Base-by-base conservation (phyloP, 2,113 vertebrate species). In the Cephalopterus ornatus region DNA sequence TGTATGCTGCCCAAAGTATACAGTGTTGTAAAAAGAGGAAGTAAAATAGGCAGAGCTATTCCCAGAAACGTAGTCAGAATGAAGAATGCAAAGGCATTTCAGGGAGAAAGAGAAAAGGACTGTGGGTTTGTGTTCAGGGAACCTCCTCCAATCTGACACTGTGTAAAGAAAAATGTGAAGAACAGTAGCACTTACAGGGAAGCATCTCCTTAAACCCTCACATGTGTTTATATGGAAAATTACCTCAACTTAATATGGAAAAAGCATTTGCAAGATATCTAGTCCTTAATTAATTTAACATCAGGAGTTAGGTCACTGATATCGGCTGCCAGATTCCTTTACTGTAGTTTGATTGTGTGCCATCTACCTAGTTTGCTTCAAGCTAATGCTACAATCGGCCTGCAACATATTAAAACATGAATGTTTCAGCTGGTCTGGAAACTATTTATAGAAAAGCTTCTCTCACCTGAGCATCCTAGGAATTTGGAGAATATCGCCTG, bases 351-450 rank as follows among this genome's bases (percentile, higher is more conserved):
- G 35, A 58, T 35, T 84, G 6, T 59, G 30, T 90, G 58, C 87
- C 62, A 58, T 76, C 62, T 85, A 79, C 26, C 20, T 63, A 50
- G 26, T 95, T 94, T 71, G 66, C 52, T 58, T 84, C 50, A 61
- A 86, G 53, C 24, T 85, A 82, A 75, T 90, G n/a, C 63, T 92
- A 26, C 73, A 93, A 41, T 63, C 91, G 80, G 42, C 77, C 77
- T 92, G 65, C 27, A 58, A 0, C 30, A 33, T 63, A 74, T 62
- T 2, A 93, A 96, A 96, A 71, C 39, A 66, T 52, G 85, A 87
- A 37, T 47, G n/a, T 88, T 94, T 94, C 81, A 87, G 47, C 65
- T 84, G 47, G 14, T 83, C 66, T 96, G 79, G 70, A 83, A 94
- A 37, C 37, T 75, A 53, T 94, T 90, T 95, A 37, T 91, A 21